Evolutionary conservation across 2,888 invertebrate species (phyloP).

Genomic region (Mesorhabditis belari): DNA sequence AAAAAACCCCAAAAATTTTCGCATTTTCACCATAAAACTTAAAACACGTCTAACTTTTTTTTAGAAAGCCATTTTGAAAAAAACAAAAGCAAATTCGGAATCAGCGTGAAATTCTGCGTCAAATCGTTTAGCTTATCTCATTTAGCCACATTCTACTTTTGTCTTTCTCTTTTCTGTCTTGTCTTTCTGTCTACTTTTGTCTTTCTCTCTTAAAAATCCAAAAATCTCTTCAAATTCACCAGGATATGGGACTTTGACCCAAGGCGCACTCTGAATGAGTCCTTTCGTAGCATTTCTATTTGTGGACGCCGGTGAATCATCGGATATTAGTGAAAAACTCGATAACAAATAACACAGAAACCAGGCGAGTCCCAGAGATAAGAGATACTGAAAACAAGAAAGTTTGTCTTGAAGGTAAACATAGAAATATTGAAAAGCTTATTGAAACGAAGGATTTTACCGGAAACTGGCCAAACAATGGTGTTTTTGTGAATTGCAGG

Average conservation of each 20-base stretch:
- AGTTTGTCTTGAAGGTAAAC: neutral
- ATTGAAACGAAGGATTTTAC: conserved; percentile 10
- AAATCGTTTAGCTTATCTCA: too few species aligned
- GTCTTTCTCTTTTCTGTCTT: too few species aligned
- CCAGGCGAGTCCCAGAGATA: conserved; percentile 37
- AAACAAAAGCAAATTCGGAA: too few species aligned
- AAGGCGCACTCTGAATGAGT: conserved; percentile 13
- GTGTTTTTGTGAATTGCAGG: conserved; percentile 11
- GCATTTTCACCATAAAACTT: too few species aligned
- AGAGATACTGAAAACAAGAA: conserved; percentile 27
- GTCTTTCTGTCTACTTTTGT: too few species aligned
- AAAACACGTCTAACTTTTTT: too few species aligned
- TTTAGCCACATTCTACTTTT: too few species aligned
- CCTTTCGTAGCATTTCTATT: neutral
- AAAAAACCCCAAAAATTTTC: too few species aligned
- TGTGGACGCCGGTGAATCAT: neutral
- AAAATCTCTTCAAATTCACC: too few species aligned
- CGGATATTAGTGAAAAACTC: conserved; percentile 9
- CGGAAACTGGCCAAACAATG: conserved; percentile 45
- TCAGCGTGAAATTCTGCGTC: too few species aligned
- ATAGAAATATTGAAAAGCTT: neutral
- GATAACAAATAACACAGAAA: conserved; percentile 36
- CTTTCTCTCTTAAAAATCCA: neutral
- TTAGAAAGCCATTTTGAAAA: too few species aligned
- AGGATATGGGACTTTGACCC: conserved; percentile 45